Evolutionary conservation across 2,888 invertebrate species (phyloP), one percentile per base, ranked within the genome.

Genomic region (Drosophila kambysellisi): DNA sequence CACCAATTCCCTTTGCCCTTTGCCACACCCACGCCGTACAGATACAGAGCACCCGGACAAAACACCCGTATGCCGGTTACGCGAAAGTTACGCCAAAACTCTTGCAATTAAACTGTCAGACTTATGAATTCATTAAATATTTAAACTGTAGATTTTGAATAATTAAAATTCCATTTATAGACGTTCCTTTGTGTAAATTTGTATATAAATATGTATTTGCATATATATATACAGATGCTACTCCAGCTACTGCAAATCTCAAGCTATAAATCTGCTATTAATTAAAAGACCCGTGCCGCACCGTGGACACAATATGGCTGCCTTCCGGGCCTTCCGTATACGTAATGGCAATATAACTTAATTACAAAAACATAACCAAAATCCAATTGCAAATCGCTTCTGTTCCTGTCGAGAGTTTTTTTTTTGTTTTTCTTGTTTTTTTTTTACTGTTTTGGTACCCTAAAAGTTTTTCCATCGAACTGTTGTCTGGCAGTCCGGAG

Each of bases 61-160:
- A 30, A 30, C 32, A 8, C 0, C 33, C 58, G 5, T 15, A 20
- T 59, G 20, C 43, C 67, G 51, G 48, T 30, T 17, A 51, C n/a
- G 51, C 48, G 58, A 82, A 84, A 84, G 89, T 84, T 89, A 70
- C 73, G 72, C 65, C 69, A 89, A 85, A 85, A 89, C 78, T 85
- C 90, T 86, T 76, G 81, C 85, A 86, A 86, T 90, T 90, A 86
- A 90, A 90, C 89, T 90, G 90, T 82, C 86, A 89, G 87, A 77
- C 85, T 88, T 90, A 90, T 90, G 90, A 88, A 88, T 89, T 89
- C 88, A 90, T 88, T 88, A 84, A 89, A 88, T 90, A 89, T 88
- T 88, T 84, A 81, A 88, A 89, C 90, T 89, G 82, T 80, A 76
- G 88, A 89, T 89, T 82, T 89, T 88, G 90, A 88, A 90, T 88